A percentile compares a stretch with the other conserved stretches of the same genome.
Evolutionary conservation across 2,113 vertebrate species (phyloP).

Genomic region (Coptodon bakossiorum): DNA sequence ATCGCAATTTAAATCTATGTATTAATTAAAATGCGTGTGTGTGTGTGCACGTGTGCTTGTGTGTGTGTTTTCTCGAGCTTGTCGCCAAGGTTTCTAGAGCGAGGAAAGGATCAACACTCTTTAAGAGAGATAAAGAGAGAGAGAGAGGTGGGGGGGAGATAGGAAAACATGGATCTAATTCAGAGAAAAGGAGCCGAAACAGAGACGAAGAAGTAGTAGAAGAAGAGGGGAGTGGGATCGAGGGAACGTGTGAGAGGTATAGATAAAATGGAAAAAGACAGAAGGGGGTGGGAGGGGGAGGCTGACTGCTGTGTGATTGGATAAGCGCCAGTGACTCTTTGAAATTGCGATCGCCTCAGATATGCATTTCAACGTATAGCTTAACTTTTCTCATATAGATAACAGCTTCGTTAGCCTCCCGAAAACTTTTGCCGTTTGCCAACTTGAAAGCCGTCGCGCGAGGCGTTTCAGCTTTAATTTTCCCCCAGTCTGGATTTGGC

Average conservation of each 20-base stretch:
- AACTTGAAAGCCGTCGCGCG: slow-evolving; percentile 29
- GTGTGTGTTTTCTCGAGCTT: neutral
- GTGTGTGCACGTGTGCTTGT: neutral
- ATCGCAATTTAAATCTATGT: slow-evolving; percentile 64
- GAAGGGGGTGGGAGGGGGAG: neutral
- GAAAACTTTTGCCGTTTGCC: slow-evolving; percentile 17
- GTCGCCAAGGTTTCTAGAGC: slow-evolving; percentile 39
- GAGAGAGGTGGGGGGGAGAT: slow-evolving; percentile 26
- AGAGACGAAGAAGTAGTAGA: neutral
- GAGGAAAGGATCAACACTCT: slow-evolving; percentile 52
- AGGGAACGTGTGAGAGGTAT: slow-evolving; percentile 53
- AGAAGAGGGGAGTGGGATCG: slow-evolving; percentile 13
- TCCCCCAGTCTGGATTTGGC: neutral
- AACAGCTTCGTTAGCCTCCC: slow-evolving; percentile 34
- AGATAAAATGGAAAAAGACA: slow-evolving; percentile 48
- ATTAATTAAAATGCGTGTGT: slow-evolving; percentile 58
- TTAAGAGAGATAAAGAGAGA: slow-evolving; percentile 36
- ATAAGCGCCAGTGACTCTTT: slow-evolving; percentile 66
- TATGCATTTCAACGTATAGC: slow-evolving; percentile 50
- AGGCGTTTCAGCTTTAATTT: slow-evolving; percentile 7
- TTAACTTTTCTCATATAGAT: slow-evolving; percentile 49
- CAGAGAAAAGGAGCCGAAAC: slow-evolving; percentile 28
- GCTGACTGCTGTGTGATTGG: slow-evolving; percentile 59
- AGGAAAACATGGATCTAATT: slow-evolving; percentile 51
- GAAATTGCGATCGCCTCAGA: slow-evolving; percentile 58